These are phyloP conservation scores for Gallinago undulata DNA, from an alignment of 2,113 vertebrate species.

Conservation along the genomic window DNA sequence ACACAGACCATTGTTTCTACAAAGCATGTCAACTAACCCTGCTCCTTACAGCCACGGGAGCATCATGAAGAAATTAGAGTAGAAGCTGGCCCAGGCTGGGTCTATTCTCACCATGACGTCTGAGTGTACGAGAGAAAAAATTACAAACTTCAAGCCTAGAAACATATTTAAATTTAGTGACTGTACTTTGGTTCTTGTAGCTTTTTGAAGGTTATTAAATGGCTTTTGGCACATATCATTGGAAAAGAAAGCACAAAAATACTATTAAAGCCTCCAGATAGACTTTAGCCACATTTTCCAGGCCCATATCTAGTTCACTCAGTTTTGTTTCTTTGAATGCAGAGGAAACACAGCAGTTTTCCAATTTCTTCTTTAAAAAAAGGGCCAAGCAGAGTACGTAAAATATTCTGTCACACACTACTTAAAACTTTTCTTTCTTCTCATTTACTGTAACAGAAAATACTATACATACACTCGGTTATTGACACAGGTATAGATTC, in stretches of 20 bases:
- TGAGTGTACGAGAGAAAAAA: not conserved
- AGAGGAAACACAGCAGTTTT: not conserved
- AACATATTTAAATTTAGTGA: not conserved
- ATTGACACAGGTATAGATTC: not conserved
- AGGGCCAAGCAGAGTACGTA: not conserved
- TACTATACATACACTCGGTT: not conserved
- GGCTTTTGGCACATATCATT: not conserved
- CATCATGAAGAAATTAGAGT: not conserved
- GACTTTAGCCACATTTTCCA: not conserved
- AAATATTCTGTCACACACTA: not conserved
- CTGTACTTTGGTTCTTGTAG: not conserved
- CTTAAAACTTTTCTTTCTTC: not conserved
- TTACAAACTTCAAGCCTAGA: not conserved
- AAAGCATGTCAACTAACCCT: not conserved
- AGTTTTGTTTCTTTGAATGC: not conserved
- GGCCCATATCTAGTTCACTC: not conserved
- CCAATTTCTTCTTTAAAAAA: not conserved
- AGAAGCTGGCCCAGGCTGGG: not conserved
- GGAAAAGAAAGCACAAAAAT: not conserved
- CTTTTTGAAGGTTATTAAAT: not conserved
- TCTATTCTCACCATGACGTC: not conserved
- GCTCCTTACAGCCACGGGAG: not conserved
- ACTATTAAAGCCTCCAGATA: not conserved
- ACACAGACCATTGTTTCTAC: not conserved
- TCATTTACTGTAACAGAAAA: not conserved